Conservation (phyloP, 64 coral and sea anemone genomes). For the Pocillopora damicornis region DNA sequence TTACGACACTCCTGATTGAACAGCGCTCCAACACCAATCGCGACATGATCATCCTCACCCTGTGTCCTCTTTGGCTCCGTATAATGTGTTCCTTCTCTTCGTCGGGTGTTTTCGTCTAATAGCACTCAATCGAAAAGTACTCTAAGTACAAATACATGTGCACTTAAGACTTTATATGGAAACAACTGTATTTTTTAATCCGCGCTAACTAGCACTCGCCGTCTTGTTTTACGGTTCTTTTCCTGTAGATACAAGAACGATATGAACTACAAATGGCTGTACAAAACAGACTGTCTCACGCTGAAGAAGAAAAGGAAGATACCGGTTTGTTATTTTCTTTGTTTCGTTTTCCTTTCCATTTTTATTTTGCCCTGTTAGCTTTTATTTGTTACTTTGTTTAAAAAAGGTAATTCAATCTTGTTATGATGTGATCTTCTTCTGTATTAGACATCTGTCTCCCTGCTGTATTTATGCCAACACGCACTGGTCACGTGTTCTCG, state of each 20-base stretch:
- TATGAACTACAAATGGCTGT: slow-evolving; percentile 97
- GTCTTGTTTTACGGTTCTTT: neutral
- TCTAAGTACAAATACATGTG: no score
- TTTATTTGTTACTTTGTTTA: neutral
- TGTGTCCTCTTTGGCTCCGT: neutral
- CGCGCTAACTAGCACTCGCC: no score
- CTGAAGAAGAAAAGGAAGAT: slow-evolving; percentile 45
- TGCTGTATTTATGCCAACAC: slow-evolving; percentile 95
- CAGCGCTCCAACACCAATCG: no score
- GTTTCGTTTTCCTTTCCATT: neutral
- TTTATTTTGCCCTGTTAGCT: neutral
- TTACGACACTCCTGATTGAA: no score
- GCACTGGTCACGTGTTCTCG: slow-evolving; percentile 78
- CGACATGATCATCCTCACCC: neutral
- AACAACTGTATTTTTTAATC: no score
- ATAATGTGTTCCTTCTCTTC: neutral
- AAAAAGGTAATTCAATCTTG: neutral
- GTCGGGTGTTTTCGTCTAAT: no score
- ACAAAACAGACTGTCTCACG: slow-evolving; percentile 78
- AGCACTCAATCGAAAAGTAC: neutral
- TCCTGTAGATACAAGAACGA: slow-evolving; percentile 80
- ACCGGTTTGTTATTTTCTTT: neutral
- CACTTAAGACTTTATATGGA: no score
- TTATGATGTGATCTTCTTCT: neutral
- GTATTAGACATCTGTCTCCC: slow-evolving; percentile 89